These are phyloP conservation scores for Megaleporinus macrocephalus DNA, from an alignment of 2,113 vertebrate genomes.

Conservation along the genomic window DNA sequence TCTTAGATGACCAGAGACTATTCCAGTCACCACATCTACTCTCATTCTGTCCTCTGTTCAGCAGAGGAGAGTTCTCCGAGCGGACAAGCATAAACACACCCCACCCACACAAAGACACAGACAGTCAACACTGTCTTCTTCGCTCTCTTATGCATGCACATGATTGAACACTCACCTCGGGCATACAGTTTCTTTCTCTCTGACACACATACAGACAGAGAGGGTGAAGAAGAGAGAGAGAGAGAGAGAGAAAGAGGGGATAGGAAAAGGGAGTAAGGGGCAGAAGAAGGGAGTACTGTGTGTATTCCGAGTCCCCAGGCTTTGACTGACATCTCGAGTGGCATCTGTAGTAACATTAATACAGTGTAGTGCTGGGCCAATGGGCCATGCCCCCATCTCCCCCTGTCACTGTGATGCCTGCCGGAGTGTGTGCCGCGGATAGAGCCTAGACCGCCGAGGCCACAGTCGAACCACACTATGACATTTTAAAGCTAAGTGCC, in stretches of 20 bases:
- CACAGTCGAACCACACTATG: slow-evolving; percentile 14
- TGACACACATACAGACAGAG: neutral
- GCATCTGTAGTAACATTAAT: slow-evolving; percentile 40
- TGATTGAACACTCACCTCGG: slow-evolving; percentile 7
- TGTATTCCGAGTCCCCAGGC: slow-evolving; percentile 23
- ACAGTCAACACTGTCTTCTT: slow-evolving; percentile 20
- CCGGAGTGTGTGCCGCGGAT: neutral
- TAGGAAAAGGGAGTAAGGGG: neutral
- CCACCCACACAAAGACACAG: neutral
- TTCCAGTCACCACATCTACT: neutral
- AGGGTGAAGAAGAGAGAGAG: neutral
- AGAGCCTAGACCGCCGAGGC: neutral
- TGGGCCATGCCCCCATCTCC: slow-evolving; percentile 19
- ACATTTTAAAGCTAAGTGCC: slow-evolving; percentile 15
- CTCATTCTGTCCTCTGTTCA: neutral
- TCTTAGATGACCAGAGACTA: slow-evolving; percentile 32
- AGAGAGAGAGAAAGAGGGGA: neutral
- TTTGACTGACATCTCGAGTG: slow-evolving; percentile 33
- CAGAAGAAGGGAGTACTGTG: slow-evolving; percentile 1
- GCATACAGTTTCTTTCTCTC: neutral
- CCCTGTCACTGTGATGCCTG: slow-evolving; percentile 23
- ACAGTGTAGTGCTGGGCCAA: slow-evolving; percentile 11
- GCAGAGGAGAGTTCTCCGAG: neutral
- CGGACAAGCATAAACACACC: neutral
- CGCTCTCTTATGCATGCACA: slow-evolving; percentile 11